Evolutionary conservation across 2,797 vertebrate genomes (phyloP).

Genomic region (Epinephelus awoara): DNA sequence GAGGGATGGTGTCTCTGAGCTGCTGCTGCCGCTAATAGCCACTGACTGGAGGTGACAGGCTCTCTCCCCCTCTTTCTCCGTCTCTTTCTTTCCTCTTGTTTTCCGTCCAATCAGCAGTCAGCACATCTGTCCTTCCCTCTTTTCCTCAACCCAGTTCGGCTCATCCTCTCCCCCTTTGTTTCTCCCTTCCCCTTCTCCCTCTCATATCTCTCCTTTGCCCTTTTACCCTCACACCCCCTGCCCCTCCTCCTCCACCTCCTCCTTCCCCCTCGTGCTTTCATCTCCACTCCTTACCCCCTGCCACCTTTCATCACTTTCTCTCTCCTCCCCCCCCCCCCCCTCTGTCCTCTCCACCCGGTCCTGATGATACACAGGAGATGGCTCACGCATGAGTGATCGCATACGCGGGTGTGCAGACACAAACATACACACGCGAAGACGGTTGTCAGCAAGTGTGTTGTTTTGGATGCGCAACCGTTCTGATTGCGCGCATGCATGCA

Average conservation of each 20-base stretch:
- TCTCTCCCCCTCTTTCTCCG: slow-evolving; percentile 43
- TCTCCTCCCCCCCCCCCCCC: slow-evolving; percentile 12
- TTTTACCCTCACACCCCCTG: slow-evolving; percentile 65
- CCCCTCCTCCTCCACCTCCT: background rate
- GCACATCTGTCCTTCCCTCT: slow-evolving; percentile 76
- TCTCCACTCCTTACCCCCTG: slow-evolving; percentile 76
- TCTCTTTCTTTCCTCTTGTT: slow-evolving; percentile 56
- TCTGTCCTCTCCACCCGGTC: slow-evolving; percentile 61
- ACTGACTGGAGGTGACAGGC: slow-evolving; percentile 83
- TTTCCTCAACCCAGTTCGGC: slow-evolving; percentile 66
- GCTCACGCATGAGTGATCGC: slow-evolving; percentile 67
- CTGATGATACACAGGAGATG: slow-evolving; percentile 74
- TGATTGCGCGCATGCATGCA: slow-evolving; percentile 13
- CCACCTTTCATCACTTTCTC: slow-evolving; percentile 73
- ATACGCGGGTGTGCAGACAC: slow-evolving; percentile 19
- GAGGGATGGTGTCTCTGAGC: slow-evolving; percentile 85
- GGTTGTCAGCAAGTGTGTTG: slow-evolving; percentile 20
- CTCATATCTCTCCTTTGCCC: slow-evolving; percentile 73
- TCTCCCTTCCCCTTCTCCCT: slow-evolving; percentile 36
- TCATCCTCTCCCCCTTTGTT: slow-evolving; percentile 65
- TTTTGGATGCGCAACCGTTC: slow-evolving; percentile 10
- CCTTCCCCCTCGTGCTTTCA: slow-evolving; percentile 59
- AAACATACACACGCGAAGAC: slow-evolving; percentile 38
- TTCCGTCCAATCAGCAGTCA: slow-evolving; percentile 78
- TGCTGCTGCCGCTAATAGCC: slow-evolving; percentile 83